phyloP scores from a whole-genome alignment of 1,140 invertebrate species.

The Cryptotermes secundus region DNA sequence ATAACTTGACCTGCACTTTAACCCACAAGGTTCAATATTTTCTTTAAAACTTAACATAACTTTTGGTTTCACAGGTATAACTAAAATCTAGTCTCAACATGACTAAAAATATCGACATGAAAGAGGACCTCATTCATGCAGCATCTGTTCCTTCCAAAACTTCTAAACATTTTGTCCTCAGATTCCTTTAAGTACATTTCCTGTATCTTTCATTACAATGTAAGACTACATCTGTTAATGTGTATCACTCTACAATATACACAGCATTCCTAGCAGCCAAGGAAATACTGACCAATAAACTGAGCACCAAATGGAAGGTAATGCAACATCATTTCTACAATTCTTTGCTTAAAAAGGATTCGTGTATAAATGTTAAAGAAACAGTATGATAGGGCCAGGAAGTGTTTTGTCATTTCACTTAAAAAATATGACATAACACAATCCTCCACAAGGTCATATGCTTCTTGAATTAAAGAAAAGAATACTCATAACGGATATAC shows the following conservation, averaged over 20 bases:
- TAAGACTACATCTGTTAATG: not conserved
- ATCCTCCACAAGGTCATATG: not conserved
- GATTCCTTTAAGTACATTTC: not conserved
- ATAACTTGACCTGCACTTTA: not conserved
- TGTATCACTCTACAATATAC: not conserved
- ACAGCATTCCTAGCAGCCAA: not conserved
- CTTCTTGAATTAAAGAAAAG: too few species aligned
- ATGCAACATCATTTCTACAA: not conserved
- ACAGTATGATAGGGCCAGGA: not conserved
- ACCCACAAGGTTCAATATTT: not conserved
- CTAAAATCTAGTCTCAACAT: not conserved
- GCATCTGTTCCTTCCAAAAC: too few species aligned
- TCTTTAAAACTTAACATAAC: not conserved
- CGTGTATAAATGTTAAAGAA: not conserved
- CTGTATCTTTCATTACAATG: not conserved
- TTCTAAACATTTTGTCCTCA: not conserved
- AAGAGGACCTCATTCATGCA: not conserved
- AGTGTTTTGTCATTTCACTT: not conserved
- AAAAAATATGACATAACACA: not conserved
- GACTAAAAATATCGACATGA: not conserved
- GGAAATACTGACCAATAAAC: not conserved
- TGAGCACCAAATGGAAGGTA: not conserved
- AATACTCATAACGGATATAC: not conserved
- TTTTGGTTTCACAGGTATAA: not conserved
- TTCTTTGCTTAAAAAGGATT: not conserved